phyloP scores from a whole-genome alignment of 2,888 invertebrate species.

The Sinopyrophorus schimmeli region DNA sequence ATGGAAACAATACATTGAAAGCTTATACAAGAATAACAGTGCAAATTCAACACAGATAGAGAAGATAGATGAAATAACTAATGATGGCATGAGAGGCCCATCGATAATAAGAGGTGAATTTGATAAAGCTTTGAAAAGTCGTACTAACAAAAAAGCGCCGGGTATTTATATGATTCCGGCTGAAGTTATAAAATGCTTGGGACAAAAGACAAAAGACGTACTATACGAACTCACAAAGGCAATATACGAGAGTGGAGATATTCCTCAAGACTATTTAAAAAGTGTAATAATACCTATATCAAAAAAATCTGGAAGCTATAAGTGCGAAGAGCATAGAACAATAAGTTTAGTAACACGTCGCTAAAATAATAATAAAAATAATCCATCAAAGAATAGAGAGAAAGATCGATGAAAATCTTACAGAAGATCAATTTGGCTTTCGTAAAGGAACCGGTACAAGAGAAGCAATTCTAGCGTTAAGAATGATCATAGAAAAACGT shows the following conservation, averaged over 20 bases:
- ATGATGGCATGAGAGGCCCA: too few species aligned
- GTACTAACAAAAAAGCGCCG: slow-evolving; percentile 1
- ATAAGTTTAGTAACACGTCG: slow-evolving; percentile 4
- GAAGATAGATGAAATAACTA: background rate
- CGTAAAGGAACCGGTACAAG: slow-evolving; percentile 4
- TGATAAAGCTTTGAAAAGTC: too few species aligned
- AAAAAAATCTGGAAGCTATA: background rate
- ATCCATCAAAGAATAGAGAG: background rate
- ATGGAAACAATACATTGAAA: slow-evolving; percentile 4
- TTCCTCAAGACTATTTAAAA: background rate
- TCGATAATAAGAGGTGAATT: too few species aligned
- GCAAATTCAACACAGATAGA: background rate
- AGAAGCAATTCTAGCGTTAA: background rate
- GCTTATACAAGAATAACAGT: slow-evolving; percentile 3
- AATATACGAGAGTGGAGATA: slow-evolving; percentile 2
- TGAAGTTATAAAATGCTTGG: background rate
- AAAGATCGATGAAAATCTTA: slow-evolving; percentile 2
- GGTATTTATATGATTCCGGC: slow-evolving; percentile 1
- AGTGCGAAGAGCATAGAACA: background rate
- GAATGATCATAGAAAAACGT: slow-evolving; percentile 2
- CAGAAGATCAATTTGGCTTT: slow-evolving; percentile 5
- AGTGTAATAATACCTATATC: too few species aligned
- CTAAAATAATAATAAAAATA: slow-evolving; percentile 5
- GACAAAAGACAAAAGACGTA: slow-evolving; percentile 5
- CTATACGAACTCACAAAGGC: background rate